Evolutionary conservation across 2,113 vertebrate species (phyloP), one percentile per base, ranked within the genome.

Genomic region (Datnioides undecimradiatus): DNA sequence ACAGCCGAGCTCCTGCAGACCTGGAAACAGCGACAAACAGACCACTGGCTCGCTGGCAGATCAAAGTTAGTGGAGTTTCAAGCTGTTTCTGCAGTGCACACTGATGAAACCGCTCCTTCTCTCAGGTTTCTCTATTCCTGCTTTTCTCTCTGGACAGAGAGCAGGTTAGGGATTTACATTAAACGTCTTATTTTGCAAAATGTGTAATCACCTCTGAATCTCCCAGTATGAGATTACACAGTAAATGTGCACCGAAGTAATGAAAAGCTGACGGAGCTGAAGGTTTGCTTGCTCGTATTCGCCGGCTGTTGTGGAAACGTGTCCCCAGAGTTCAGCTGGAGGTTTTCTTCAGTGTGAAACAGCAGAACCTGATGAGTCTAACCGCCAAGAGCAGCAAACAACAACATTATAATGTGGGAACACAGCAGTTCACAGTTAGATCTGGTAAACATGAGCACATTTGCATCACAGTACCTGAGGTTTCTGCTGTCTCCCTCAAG

Each of bases 1-100:
- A 87, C 73, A 63, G 40, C 16, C 85, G 84, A 17, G 65, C 82
- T 36, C 70, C 90, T 82, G 85, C 92, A 72, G 71, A 52, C 13
- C 9, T 49, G 70, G 88, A 91, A 52, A 23, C 83, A 0, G 62
- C 73, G 33, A 83, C 90, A 43, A 90, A 95, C 66, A 92, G 94
- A 66, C 92, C 95, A 0, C 82, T 95, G 79, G 88, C 91, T 34
- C 95, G 91, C 54, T 98, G 96, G 96, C 95, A 97, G 91, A 93
- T 98, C 85, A 97, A 97, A 95, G 97, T 98, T 82, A 88, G 92
- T 92, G 23, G 6, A 23, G 0, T 67, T 60, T 71, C 12, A 33
- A 34, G 31, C 9, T 5, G 2, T 46, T 31, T 69, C 41, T 43
- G 43, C 43, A 64, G 13, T 54, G 48, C n/a, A 57, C 41, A 73